Evolutionary conservation across 1,140 invertebrate genomes (phyloP), one percentile per base, ranked within the genome.

Genomic region (Sweltsa coloradensis): DNA sequence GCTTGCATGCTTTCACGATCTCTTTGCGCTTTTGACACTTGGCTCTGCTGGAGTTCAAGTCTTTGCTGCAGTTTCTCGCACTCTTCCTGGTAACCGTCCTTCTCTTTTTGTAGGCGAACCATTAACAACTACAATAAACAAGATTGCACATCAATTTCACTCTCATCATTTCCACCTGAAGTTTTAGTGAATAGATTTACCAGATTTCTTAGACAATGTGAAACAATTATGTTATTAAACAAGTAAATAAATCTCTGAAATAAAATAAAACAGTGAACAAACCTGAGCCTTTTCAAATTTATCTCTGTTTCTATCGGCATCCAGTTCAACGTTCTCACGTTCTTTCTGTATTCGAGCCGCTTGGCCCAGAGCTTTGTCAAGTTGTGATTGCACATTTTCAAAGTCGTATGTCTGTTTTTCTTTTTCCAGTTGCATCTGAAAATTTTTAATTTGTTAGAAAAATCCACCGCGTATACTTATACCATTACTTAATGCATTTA

Each of bases 221-320:
- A n/a, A n/a, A n/a, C n/a, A n/a, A n/a, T n/a, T n/a, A n/a, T n/a
- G n/a, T n/a, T n/a, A n/a, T n/a, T n/a, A n/a, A n/a, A n/a, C n/a
- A n/a, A n/a, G n/a, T n/a, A n/a, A n/a, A n/a, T n/a, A n/a, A n/a
- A n/a, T n/a, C n/a, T n/a, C n/a, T 31, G 29, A 40, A 37, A 40
- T 37, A 34, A 25, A n/a, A n/a, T n/a, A n/a, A 18, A 42, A 27
- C 1, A 21, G 9, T 23, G 9, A 39, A 54, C 57, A 66, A 73
- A 89, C 86, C 75, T 90, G 87, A 49, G 81, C 75, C 61, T 91
- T 92, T 54, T 94, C 89, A 55, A 81, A 80, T 67, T 92, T 93
- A 57, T 93, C 89, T 58, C 83, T 77, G 43, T 89, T 70, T 53
- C 89, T 75, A 63, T 93, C 89, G 34, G 80, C 77, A 53, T 95